Evolutionary conservation across 2,113 vertebrate species (phyloP).

Genomic region (Oceanodroma tethys): DNA sequence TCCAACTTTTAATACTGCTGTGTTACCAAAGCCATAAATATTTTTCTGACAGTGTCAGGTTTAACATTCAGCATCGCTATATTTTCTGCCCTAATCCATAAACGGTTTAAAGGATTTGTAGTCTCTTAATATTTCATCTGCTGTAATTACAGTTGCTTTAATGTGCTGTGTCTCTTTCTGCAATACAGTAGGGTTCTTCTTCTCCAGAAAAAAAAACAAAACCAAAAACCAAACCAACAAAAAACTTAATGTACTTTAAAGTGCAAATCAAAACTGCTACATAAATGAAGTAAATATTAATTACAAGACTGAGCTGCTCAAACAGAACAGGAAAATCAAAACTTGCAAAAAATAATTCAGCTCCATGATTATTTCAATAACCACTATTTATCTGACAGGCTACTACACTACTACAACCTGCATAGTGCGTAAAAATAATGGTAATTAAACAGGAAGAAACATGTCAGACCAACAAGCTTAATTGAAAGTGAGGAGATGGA

Average conservation of each 20-base stretch:
- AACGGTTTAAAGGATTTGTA: conserved; percentile 9
- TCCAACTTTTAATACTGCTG: conserved; percentile 6
- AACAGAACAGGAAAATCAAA: conserved; percentile 58
- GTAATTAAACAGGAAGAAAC: conserved; percentile 66
- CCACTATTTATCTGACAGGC: conserved; percentile 47
- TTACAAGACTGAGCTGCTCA: conserved; percentile 42
- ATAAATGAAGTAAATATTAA: conserved; percentile 58
- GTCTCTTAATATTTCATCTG: background rate
- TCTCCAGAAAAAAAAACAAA: background rate
- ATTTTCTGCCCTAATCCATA: conserved; percentile 14
- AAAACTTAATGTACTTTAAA: background rate
- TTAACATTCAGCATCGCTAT: background rate
- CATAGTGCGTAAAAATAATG: conserved; percentile 48
- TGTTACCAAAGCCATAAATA: background rate
- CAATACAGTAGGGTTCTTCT: background rate
- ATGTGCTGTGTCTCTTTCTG: background rate
- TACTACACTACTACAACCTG: conserved; percentile 10
- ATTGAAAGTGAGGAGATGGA: conserved; percentile 78
- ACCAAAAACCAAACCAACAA: background rate
- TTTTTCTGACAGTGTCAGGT: background rate
- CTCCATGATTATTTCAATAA: conserved; percentile 57
- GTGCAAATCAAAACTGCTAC: conserved; percentile 27
- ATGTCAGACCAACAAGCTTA: conserved; percentile 70
- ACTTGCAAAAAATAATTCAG: conserved; percentile 42
- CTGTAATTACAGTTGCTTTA: background rate